Base-by-base conservation (phyloP, 2,888 invertebrate genomes). In the Megalurothrips usitatus region DNA sequence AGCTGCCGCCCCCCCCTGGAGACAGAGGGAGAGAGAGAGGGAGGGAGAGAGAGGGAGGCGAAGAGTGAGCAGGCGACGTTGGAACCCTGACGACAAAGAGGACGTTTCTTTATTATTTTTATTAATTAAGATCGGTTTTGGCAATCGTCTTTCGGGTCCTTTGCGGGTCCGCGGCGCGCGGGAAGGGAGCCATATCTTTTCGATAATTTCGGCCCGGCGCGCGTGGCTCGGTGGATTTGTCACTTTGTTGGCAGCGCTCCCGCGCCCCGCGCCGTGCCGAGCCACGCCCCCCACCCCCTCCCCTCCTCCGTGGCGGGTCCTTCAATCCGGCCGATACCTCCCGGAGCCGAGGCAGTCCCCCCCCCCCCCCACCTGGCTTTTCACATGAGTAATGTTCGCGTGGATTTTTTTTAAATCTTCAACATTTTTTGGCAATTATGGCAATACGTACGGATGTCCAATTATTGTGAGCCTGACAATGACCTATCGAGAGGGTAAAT, bases 191-290 rank as follows among this genome's bases (percentile, higher is more conserved):
- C 68, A 75, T 12, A 75, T 75, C 68, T 75, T 26, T 75, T 26
- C 26, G 23, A 75, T 75, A 75, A 75, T 75, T 10, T 75, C 9
- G 26, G 79, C 79, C 80, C 58, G 81, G 80, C 79, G 82, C 43
- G 75, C 80, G 81, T 47, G 47, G 81, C 79, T 80, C 26, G 68
- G 68, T 19, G 58, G 68, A 75, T 75, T 75, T 75, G 68, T 75
- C 68, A 75, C 26, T 75, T 75, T 75, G 68, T 75, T 75, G 68
- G 68, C 68, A 75, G 10, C 26, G 68, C 68, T 75, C 68, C 68
- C 23, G 68, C 19, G 10, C 52, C 6, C 6, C 52, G 3, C 9
- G 49, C 3, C 52, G 52, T 6, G 52, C 14, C 9, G 52, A 17
- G 52, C 19, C 34, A 43, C 6, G 34, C 34, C 34, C 34, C 34